Percentiles rank a stretch among this genome's conserved stretches.
Evolutionary conservation across 1,140 invertebrate species (phyloP).

Genomic region (Armadillidium nasatum): DNA sequence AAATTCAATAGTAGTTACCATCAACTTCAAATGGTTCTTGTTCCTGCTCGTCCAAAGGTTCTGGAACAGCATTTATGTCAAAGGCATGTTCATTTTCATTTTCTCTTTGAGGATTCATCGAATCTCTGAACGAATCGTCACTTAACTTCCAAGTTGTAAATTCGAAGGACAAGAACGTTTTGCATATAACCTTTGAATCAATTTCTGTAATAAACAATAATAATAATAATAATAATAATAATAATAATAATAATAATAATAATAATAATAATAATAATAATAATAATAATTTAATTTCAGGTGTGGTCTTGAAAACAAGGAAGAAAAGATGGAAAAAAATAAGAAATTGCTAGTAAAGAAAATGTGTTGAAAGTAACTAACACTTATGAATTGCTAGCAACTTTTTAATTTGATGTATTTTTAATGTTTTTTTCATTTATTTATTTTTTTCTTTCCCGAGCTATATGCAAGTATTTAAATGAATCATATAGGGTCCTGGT

Average conservation of each 20-base stretch:
- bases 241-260: neutral
- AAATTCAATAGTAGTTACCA: neutral
- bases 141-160: slow-evolving; percentile 44
- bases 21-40: neutral
- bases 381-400: no score
- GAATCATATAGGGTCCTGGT: no score
- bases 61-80: slow-evolving; percentile 51
- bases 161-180: slow-evolving; percentile 42
- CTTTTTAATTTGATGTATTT: no score
- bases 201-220: no score
- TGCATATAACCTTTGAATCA: slow-evolving; percentile 30
- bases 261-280: no score
- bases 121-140: slow-evolving; percentile 34
- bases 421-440: no score
- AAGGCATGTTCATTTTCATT: slow-evolving; percentile 48
- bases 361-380: no score
- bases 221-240: slow-evolving; percentile 17
- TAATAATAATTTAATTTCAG: neutral
- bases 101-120: neutral
- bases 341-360: no score
- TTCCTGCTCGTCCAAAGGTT: slow-evolving; percentile 45
- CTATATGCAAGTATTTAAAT: no score
- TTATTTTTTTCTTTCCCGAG: no score
- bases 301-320: no score
- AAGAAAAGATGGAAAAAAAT: no score